Conservation (phyloP, 2,797 vertebrate species). For the Hyperoplus lanceolatus region DNA sequence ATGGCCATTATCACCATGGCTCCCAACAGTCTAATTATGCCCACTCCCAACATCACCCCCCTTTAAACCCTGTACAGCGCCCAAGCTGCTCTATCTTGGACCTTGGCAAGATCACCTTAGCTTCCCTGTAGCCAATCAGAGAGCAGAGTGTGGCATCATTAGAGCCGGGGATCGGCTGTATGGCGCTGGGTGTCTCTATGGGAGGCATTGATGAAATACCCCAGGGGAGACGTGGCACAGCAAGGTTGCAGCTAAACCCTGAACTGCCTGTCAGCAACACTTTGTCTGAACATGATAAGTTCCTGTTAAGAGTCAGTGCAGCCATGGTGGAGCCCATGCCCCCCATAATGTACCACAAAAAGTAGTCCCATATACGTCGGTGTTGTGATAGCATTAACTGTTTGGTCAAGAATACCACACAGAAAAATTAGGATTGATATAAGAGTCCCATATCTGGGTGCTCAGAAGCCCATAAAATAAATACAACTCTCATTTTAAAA, state of each 20-base stretch:
- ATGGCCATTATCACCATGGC: slow-evolving; percentile 83
- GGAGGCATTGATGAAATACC: slow-evolving; percentile 78
- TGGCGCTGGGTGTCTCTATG: slow-evolving; percentile 62
- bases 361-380: slow-evolving; percentile 32
- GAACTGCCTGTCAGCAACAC: slow-evolving; percentile 69
- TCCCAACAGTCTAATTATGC: slow-evolving; percentile 86
- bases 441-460: slow-evolving; percentile 19
- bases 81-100: slow-evolving; percentile 71
- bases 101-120: slow-evolving; percentile 75
- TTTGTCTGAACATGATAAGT: slow-evolving; percentile 74
- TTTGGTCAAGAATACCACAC: slow-evolving; percentile 38
- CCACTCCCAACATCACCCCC: slow-evolving; percentile 60
- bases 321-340: slow-evolving; percentile 31
- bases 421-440: slow-evolving; percentile 3
- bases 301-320: slow-evolving; percentile 56
- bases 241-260: slow-evolving; percentile 73
- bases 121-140: slow-evolving; percentile 76
- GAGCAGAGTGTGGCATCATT: slow-evolving; percentile 58
- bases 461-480: background rate
- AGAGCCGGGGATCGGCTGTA: slow-evolving; percentile 63
- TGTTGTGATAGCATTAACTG: slow-evolving; percentile 26
- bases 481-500: background rate
- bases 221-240: slow-evolving; percentile 66
- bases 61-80: slow-evolving; percentile 50
- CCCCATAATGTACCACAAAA: slow-evolving; percentile 35